Evolutionary conservation across 2,888 invertebrate species (phyloP), one percentile per base, ranked within the genome.

Genomic region (Pheosia gnoma): DNA sequence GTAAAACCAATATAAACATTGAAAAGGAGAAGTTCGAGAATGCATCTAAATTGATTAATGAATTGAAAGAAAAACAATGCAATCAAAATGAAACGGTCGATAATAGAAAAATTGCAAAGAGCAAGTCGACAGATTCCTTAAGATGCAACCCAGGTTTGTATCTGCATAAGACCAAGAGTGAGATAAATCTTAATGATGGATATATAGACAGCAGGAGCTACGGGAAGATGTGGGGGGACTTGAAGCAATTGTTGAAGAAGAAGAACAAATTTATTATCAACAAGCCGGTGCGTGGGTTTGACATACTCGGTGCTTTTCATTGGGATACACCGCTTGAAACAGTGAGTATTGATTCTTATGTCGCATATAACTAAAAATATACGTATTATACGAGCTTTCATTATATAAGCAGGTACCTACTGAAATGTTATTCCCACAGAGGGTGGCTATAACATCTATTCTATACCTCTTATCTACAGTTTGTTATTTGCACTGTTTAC

Each of bases 261-360:
- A 83, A 77, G 60, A 83, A 82, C 58, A 89, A 88, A 72, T 65
- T 89, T 36, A 80, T 79, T 55, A 88, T 88, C 60, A 85, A 82
- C 3, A 75, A 71, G 45, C 83, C 84, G 0, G 74, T 77, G n/a
- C 79, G 84, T 0, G 79, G 82, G 36, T 73, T 75, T 0, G 86
- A 86, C 57, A 75, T 89, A n/a, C 74, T 84, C 2, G 70, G 69
- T 3, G 84, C 84, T 4, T 88, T 87, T 71, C 83, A 86, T 62
- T 82, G 83, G 81, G 84, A 88, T 55, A 88, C 89, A 0, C 84
- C 57, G n/a, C 57, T 57, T 57, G 45, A 57, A 57, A 81, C 70
- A 64, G 85, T 84, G 68, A 83, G 85, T 82, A 63, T 25, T 25
- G 25, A 25, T 25, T 25, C 25, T 25, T 25, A 25, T 25, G 25